Evolutionary conservation across 2,888 invertebrate species (phyloP), one percentile per base, ranked within the genome.

Genomic region (Trissoscelio sp.): DNA sequence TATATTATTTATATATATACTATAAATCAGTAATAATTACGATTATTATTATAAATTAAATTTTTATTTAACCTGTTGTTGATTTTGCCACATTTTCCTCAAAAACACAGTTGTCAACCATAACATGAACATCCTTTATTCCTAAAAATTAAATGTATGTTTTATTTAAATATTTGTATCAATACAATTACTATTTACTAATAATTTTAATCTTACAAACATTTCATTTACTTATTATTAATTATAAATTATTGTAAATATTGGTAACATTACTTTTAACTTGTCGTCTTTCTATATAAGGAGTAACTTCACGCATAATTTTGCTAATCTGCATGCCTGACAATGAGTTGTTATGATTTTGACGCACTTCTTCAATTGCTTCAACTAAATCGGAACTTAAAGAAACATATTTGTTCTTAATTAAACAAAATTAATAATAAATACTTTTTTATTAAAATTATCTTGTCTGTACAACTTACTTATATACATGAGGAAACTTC

Each of bases 351-450:
- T 86, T 86, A 66, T 86, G 84, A 4, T 75, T 81, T 42, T 79
- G 79, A 5, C 87, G 87, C 18, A 88, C 83, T 22, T 72, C 75
- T 1, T 78, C 20, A 53, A 88, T 57, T 51, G 85, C 81, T 28
- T 86, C 84, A 18, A 88, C 18, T 20, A 88, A 73, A 79, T 88
- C 88, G 9, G 77, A 53, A 73, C 87, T 87, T 57, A 22, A 82
- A 69, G 39, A 24, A 46, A 28, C n/a, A n/a, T n/a, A n/a, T n/a
- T n/a, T n/a, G n/a, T n/a, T n/a, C n/a, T n/a, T n/a, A n/a, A n/a
- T n/a, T n/a, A n/a, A 42, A 42, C 14, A 12, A 14, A 14, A 42
- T 42, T 42, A 12, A 14, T 14, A 5, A 16, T 48, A 48, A 24
- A 44, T 18, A n/a, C n/a, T n/a, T n/a, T n/a, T n/a, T n/a, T n/a